These are phyloP conservation scores for Drosophila formosana DNA, from an alignment of 2,888 invertebrate species.

Conservation along the genomic window DNA sequence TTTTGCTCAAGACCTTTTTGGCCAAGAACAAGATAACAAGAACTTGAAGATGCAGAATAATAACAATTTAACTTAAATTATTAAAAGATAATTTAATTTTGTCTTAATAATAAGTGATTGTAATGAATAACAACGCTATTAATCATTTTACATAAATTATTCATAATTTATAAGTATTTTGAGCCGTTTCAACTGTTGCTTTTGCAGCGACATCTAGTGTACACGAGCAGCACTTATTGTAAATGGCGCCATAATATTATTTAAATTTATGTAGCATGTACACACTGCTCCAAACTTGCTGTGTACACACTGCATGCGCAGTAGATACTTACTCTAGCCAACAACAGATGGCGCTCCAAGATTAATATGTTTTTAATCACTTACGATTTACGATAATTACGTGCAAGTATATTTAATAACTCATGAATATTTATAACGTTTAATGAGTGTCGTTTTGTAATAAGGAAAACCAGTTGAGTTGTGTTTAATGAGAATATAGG, in stretches of 20 bases:
- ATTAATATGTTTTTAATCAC: neutral
- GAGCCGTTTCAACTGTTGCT: neutral
- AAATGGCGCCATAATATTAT: neutral
- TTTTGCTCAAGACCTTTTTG: conserved; percentile 41
- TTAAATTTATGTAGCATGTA: neutral
- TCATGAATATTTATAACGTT: neutral
- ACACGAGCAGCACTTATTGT: neutral
- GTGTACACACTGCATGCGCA: conserved; percentile 1
- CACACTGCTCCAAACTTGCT: neutral
- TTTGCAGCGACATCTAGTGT: neutral
- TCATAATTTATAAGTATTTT: neutral
- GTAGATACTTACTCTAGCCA: neutral
- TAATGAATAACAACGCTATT: too few species aligned
- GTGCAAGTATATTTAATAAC: neutral
- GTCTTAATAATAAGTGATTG: too few species aligned
- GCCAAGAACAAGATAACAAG: neutral
- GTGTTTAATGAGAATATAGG: neutral
- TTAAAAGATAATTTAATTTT: neutral
- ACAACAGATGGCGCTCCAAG: conserved; percentile 6
- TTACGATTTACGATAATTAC: neutral
- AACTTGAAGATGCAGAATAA: neutral
- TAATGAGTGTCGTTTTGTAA: neutral
- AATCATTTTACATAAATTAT: neutral
- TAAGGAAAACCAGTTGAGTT: neutral
- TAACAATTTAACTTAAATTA: neutral